Conservation (phyloP, 2,113 vertebrate species). For the Gavia stellata region DNA sequence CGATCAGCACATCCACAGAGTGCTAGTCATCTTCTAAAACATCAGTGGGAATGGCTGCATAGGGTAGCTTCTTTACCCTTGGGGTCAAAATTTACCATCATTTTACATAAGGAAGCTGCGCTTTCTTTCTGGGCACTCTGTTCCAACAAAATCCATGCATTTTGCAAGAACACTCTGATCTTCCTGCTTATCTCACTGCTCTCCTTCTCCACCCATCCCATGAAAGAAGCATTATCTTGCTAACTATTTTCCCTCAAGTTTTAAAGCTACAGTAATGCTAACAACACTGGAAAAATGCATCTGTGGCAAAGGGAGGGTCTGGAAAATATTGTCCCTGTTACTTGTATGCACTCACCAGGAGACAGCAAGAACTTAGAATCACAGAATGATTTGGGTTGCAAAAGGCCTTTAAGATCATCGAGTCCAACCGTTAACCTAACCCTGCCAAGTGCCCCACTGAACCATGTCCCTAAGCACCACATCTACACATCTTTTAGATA, state of each 20-base stretch:
- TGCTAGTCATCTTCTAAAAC: not conserved
- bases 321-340: not conserved
- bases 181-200: not conserved
- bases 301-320: not conserved
- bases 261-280: not conserved
- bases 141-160: not conserved
- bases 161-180: not conserved
- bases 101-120: not conserved
- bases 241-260: not conserved
- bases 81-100: not conserved
- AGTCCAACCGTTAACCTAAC: not conserved
- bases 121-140: not conserved
- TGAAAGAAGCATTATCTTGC: not conserved
- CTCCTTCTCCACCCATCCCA: not conserved
- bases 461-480: rapidly evolving
- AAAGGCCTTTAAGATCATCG: not conserved
- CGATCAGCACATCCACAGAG: not conserved
- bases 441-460: not conserved
- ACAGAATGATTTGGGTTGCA: not conserved
- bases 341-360: not conserved
- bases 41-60: too few relatives aligned
- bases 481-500: not conserved
- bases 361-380: not conserved
- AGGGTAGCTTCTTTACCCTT: not conserved
- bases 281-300: not conserved